Conservation (phyloP, 2,113 vertebrate species). For the Polypterus senegalus region DNA sequence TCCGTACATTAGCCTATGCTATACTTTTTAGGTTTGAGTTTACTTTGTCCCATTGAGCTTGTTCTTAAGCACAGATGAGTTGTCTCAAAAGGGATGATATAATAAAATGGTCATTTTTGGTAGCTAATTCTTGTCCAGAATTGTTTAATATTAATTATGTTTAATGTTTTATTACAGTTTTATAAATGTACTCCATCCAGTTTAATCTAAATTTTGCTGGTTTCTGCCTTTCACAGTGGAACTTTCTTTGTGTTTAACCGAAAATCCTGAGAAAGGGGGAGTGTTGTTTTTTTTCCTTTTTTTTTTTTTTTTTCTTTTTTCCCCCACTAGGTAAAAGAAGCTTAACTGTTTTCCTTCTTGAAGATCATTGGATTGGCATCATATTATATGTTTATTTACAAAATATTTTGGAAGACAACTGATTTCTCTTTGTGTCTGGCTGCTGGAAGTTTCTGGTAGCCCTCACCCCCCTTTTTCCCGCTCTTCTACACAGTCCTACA, state of each 20-base stretch:
- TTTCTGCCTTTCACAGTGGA: too few relatives aligned
- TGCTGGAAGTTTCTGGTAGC: conserved; percentile 32
- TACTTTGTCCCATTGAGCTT: too few relatives aligned
- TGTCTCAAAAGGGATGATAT: too few relatives aligned
- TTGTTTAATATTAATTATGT: too few relatives aligned
- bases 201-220: too few relatives aligned
- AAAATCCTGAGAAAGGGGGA: conserved; percentile 35
- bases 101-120: too few relatives aligned
- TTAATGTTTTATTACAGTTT: too few relatives aligned
- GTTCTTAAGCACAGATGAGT: too few relatives aligned
- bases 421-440: conserved; percentile 38
- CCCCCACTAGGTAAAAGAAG: conserved; percentile 66
- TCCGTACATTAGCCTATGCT: too few relatives aligned
- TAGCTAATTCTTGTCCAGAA: too few relatives aligned
- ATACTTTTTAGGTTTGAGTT: too few relatives aligned
- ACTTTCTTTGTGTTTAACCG: conserved; percentile 16
- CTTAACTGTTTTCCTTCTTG: conserved; percentile 39
- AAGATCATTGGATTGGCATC: conserved; percentile 69
- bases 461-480: conserved; percentile 15
- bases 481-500: conserved; percentile 20
- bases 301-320: conserved; percentile 45
- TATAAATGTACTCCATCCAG: too few relatives aligned
- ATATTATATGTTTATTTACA: conserved; percentile 45
- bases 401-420: conserved; percentile 62
- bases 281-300: conserved; percentile 36